Percentiles rank a stretch among this genome's conserved stretches.
These are phyloP conservation scores for Trichogramma dendrolimi DNA, from an alignment of 2,888 invertebrate genomes.

Conservation along the genomic window DNA sequence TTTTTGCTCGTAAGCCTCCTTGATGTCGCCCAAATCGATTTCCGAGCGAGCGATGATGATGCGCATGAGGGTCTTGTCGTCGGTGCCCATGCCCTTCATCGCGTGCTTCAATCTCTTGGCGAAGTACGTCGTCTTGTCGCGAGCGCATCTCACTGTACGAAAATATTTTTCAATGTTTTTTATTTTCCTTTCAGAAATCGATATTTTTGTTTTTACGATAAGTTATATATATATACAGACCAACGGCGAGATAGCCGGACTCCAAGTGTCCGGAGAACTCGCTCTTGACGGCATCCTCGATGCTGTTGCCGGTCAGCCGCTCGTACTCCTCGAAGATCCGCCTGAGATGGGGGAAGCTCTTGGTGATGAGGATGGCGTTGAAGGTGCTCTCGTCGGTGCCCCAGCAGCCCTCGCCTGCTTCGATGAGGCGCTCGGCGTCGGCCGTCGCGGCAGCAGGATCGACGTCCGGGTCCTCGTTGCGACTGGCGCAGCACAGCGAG, in stretches of 20 bases:
- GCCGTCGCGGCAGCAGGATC: slow-evolving; percentile 69
- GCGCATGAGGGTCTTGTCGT: slow-evolving; percentile 81
- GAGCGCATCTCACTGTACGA: slow-evolving; percentile 66
- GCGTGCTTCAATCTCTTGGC: slow-evolving; percentile 80
- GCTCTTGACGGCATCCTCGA: slow-evolving; percentile 74
- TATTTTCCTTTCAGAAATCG: background rate
- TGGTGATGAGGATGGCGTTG: slow-evolving; percentile 77
- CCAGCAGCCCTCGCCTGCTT: slow-evolving; percentile 67
- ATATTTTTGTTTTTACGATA: background rate
- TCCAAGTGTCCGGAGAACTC: slow-evolving; percentile 78
- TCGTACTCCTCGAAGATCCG: slow-evolving; percentile 69
- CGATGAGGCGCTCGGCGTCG: slow-evolving; percentile 75
- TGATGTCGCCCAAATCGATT: slow-evolving; percentile 82
- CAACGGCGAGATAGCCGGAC: slow-evolving; percentile 75
- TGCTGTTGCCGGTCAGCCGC: slow-evolving; percentile 69
- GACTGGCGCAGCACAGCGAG: slow-evolving; percentile 63
- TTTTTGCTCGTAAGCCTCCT: slow-evolving; percentile 70
- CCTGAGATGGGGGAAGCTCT: slow-evolving; percentile 68
- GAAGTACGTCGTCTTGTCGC: slow-evolving; percentile 78
- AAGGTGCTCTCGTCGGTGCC: slow-evolving; percentile 88
- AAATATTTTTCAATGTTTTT: background rate
- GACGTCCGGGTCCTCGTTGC: slow-evolving; percentile 73
- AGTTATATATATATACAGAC: slow-evolving; percentile 43
- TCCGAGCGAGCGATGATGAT: slow-evolving; percentile 79
- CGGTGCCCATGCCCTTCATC: slow-evolving; percentile 87